Base-by-base conservation (phyloP, 2,888 invertebrate genomes). In the Scaptomyza caliginosa region DNA sequence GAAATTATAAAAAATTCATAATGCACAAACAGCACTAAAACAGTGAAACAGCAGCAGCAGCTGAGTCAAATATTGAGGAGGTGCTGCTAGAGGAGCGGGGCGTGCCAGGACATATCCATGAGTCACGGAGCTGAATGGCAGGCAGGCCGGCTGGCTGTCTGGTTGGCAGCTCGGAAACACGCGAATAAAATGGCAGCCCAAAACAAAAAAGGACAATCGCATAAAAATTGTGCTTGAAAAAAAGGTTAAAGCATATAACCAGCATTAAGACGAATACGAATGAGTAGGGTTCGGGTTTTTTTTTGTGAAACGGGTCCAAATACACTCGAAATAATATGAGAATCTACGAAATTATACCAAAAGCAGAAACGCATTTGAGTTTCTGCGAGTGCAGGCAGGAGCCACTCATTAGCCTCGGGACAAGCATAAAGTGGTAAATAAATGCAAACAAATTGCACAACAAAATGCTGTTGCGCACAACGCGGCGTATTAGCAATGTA, bases 1-100 rank as follows among this genome's bases (percentile, higher is more conserved):
- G 66, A 67, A 75, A 80, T 83, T 77, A 75, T 85, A 80, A 82
- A 82, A 85, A 82, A 83, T 80, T 77, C 83, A 82, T 73, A 83
- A 82, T 77, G 86, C 68, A 73, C 38, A 72, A 72, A 57, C 63
- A 69, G 57, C 60, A 64, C 72, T 70, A 65, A 83, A 82, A 75
- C 60, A 65, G 54, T 49, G 50, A 4, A 26, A 5, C 50, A 38
- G 38, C 8, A 28, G 26, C 13, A 23, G 23, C 30, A 30, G 46
- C 30, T 19, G 30, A 46, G 21, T 13, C 10, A 21, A 45, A 30
- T 4, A 3, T 17, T 36, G 2, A 7, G 17, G 52, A 11, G 8
- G 38, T 6, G 28, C 10, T 3, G 43, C n/a, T n/a, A 24, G 21
- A 42, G 21, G 6, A 21, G 10, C 32, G 32, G 43, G 50, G 49